Base-by-base conservation (phyloP, 1,140 invertebrate genomes). In the Drosophila setifemur region DNA sequence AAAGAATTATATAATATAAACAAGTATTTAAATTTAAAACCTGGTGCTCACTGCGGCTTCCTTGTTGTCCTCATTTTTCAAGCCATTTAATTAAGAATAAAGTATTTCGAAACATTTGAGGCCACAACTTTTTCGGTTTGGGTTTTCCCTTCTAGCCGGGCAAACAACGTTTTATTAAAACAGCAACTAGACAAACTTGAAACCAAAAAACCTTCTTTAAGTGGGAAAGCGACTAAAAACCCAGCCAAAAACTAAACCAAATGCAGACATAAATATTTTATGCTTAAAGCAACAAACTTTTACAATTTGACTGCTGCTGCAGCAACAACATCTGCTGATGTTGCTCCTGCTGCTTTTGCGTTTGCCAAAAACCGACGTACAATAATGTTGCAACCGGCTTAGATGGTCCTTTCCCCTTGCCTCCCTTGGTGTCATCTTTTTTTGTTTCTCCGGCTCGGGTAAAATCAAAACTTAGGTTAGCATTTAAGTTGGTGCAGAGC, bases 191-290 rank as follows among this genome's bases (percentile, higher is more conserved):
- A 72, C 70, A 83, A 83, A 85, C 70, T 83, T 83, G 73, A 69
- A 73, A 61, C 26, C 54, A 61, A 63, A 72, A 58, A 52, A 47
- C 70, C 72, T 73, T 66, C 64, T 71, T 52, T 37, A 78, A 61
- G 58, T 78, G 33, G 53, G 49, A 58, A 81, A 81, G 76, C 55
- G 81, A 83, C 79, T 74, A 74, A 83, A 72, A 72, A 72, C 76
- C 74, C 49, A 78, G 64, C 73, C 73, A 70, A 67, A 79, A 83
- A 58, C 79, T 83, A 85, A 83, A 83, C 78, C 78, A 85, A 83
- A 83, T 83, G 79, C 79, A 83, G 79, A 74, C 79, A 83, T 83
- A 85, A 83, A 83, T 83, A 85, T 83, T 85, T 83, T 85, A 83
- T 83, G 79, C 79, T 83, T 83, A 83, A 83, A 83, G 81, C 75